phyloP scores from a whole-genome alignment of 2,113 vertebrate genomes.

The Oryzias curvinotus region DNA sequence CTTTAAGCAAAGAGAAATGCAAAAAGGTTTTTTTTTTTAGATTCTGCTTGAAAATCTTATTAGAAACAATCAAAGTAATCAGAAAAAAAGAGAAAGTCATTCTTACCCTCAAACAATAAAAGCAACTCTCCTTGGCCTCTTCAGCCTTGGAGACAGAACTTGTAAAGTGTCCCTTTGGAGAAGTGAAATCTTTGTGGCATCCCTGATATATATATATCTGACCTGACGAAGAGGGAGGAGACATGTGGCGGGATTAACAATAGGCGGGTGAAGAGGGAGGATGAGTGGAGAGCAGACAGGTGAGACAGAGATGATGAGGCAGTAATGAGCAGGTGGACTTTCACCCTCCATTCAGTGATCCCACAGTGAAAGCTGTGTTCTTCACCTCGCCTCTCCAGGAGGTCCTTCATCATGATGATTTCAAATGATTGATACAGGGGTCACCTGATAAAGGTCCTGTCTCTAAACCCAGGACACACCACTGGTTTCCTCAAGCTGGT shows the following conservation, averaged over 20 bases:
- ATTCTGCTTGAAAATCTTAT: too few relatives aligned
- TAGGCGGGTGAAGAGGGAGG: slow-evolving; percentile 50
- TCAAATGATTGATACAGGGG: background rate
- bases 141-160: slow-evolving; percentile 30
- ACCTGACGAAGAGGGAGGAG: slow-evolving; percentile 58
- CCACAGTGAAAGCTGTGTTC: slow-evolving; percentile 37
- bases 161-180: slow-evolving; percentile 36
- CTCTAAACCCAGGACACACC: slow-evolving; percentile 15
- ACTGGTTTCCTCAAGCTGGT: slow-evolving; percentile 19
- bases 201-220: slow-evolving; percentile 48
- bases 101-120: slow-evolving; percentile 50
- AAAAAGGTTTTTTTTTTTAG: background rate
- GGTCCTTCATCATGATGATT: slow-evolving; percentile 30
- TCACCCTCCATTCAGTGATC: slow-evolving; percentile 30
- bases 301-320: slow-evolving; percentile 46
- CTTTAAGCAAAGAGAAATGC: background rate
- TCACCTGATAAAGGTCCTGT: slow-evolving; percentile 23
- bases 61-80: background rate
- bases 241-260: slow-evolving; percentile 26
- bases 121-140: slow-evolving; percentile 18
- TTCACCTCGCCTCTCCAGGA: slow-evolving; percentile 3
- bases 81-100: background rate
- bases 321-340: slow-evolving; percentile 46
- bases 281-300: slow-evolving; percentile 38
- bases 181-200: slow-evolving; percentile 29